These are phyloP conservation scores for Tamias sibiricus DNA, from an alignment of 2,113 vertebrate genomes.

Conservation along the genomic window DNA sequence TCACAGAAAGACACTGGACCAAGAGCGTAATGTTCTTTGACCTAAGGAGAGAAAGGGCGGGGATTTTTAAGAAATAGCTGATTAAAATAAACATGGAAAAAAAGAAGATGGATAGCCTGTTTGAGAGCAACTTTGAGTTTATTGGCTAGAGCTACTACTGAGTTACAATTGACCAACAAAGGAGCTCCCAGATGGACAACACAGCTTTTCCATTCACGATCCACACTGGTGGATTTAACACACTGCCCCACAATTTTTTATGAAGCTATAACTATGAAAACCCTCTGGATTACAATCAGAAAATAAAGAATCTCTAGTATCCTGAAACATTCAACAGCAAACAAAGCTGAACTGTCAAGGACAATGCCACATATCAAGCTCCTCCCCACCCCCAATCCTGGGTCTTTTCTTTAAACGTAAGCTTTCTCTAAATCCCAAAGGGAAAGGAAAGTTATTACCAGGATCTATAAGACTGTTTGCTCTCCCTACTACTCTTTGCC, in stretches of 20 bases:
- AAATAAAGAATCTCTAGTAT: constrained; percentile 11
- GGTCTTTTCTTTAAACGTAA: constrained; percentile 32
- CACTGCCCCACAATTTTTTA: constrained; percentile 35
- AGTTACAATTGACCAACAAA: constrained; percentile 7
- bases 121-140: background rate
- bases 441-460: constrained; percentile 57
- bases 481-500: constrained; percentile 36
- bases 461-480: constrained; percentile 18
- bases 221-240: background rate
- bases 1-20: background rate
- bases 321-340: constrained; percentile 23
- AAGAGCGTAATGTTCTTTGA: constrained; percentile 5
- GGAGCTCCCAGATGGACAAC: background rate
- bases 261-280: constrained; percentile 48
- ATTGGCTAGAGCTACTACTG: background rate
- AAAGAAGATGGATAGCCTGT: background rate
- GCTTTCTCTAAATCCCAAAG: background rate
- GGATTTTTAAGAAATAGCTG: background rate
- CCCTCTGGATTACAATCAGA: constrained; percentile 30
- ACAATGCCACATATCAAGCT: background rate
- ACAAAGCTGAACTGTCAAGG: constrained; percentile 6
- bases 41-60: background rate
- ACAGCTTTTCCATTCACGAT: background rate
- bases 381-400: background rate
- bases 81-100: constrained; percentile 10